A percentile compares a stretch with the other conserved stretches of the same genome.
phyloP scores from a whole-genome alignment of 2,888 invertebrate species.

The Eutolmus rufibarbis region DNA sequence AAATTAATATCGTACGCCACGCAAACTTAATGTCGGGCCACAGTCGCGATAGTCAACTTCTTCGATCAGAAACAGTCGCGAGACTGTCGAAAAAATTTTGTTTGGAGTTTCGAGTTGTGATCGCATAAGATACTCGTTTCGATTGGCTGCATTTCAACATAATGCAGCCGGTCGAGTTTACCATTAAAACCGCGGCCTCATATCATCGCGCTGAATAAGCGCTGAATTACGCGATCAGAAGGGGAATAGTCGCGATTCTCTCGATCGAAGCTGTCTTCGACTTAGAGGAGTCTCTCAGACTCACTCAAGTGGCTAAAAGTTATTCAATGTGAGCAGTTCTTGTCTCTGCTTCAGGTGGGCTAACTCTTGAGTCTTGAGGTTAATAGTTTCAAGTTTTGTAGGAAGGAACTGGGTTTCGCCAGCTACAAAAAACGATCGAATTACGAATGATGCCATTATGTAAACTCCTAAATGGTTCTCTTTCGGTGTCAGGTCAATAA shows the following conservation, averaged over 20 bases:
- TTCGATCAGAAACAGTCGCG: slow-evolving; percentile 41
- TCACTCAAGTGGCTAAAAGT: neutral
- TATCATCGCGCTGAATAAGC: neutral
- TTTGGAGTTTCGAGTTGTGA: neutral
- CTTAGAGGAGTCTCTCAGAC: neutral
- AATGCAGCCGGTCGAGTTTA: neutral
- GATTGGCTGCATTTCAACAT: neutral
- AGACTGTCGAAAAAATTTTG: slow-evolving; percentile 36
- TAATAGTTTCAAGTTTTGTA: neutral
- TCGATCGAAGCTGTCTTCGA: neutral
- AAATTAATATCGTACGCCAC: neutral
- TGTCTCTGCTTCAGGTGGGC: neutral
- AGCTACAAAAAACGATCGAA: slow-evolving; percentile 1
- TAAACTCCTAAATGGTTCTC: neutral
- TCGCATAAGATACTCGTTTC: neutral
- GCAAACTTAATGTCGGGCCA: neutral
- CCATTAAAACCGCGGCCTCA: neutral
- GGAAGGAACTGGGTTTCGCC: slow-evolving; percentile 1
- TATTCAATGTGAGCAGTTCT: neutral
- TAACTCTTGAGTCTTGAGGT: neutral
- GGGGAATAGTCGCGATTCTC: neutral
- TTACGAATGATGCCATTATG: neutral
- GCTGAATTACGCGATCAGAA: slow-evolving; percentile 6
- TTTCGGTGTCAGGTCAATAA: slow-evolving; percentile 20
- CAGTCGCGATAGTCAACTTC: slow-evolving; percentile 32